Conservation (phyloP, 2,797 vertebrate species). For the Champsocephalus esox region DNA sequence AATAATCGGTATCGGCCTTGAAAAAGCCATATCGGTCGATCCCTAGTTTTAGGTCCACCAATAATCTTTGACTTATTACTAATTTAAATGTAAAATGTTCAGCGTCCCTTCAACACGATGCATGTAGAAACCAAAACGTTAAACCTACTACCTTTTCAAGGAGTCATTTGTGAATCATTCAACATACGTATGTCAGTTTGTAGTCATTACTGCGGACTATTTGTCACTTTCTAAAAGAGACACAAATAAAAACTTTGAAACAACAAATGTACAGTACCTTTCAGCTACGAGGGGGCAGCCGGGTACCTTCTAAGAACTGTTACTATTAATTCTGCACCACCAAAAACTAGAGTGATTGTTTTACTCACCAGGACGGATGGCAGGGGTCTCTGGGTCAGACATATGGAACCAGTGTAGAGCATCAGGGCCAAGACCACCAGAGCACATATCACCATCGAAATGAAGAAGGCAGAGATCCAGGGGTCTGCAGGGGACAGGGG, state of each 20-base stretch:
- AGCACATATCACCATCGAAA: accelerated
- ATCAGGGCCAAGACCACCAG: neutral
- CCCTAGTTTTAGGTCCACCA: neutral
- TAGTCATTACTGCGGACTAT: neutral
- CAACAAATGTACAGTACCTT: neutral
- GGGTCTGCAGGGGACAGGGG: conserved; percentile 29
- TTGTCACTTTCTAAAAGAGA: neutral
- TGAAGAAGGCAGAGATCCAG: neutral
- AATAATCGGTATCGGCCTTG: too few species aligned
- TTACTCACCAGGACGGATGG: conserved; percentile 65
- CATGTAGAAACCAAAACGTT: neutral
- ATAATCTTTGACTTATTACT: neutral
- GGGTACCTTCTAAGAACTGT: neutral
- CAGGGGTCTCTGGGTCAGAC: neutral
- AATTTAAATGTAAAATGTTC: neutral
- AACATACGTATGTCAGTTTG: neutral
- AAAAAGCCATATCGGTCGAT: too few species aligned
- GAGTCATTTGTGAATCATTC: conserved; percentile 1
- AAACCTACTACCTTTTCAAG: neutral
- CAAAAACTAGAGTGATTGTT: neutral
- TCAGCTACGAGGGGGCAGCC: neutral
- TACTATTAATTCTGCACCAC: neutral
- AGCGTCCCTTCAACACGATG: neutral
- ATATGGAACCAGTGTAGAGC: conserved; percentile 31
- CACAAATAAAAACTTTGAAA: neutral